Conservation (phyloP, 2,888 invertebrate species). For the Blastobasis lacticolella region DNA sequence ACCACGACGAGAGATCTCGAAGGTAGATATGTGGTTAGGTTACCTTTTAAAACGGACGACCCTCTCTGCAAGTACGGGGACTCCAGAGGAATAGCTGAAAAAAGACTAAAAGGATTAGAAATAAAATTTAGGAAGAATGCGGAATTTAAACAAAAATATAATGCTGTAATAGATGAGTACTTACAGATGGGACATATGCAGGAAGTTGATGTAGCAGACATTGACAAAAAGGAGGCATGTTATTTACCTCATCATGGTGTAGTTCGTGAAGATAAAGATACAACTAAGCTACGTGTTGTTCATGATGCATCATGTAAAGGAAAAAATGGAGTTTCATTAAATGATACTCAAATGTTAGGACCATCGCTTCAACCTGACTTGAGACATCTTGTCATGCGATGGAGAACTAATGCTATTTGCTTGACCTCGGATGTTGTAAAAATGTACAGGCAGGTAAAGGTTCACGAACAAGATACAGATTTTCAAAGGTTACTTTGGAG, state of each 20-base stretch:
- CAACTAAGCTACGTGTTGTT: constrained; percentile 22
- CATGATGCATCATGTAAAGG: constrained; percentile 20
- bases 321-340: constrained; percentile 18
- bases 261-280: constrained; percentile 17
- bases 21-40: too few species aligned
- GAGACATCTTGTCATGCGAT: constrained; percentile 20
- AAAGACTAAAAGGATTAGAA: too few species aligned
- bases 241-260: constrained; percentile 28
- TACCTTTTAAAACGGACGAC: too few species aligned
- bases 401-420: constrained; percentile 17
- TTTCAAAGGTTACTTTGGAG: constrained; percentile 19
- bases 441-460: constrained; percentile 31
- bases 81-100: too few species aligned
- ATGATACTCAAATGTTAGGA: constrained; percentile 19
- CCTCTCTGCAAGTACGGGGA: too few species aligned
- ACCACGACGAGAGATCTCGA: too few species aligned
- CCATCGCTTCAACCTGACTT: constrained; percentile 22
- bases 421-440: constrained; percentile 24
- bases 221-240: constrained; percentile 3
- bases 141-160: constrained; percentile 12
- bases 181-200: too few species aligned
- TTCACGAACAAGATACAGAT: constrained; percentile 18
- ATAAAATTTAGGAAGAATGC: constrained; percentile 6
- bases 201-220: constrained; percentile 10
- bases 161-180: constrained; percentile 16